phyloP scores from a whole-genome alignment of 2,113 vertebrate genomes.

The Guaruba guarouba region DNA sequence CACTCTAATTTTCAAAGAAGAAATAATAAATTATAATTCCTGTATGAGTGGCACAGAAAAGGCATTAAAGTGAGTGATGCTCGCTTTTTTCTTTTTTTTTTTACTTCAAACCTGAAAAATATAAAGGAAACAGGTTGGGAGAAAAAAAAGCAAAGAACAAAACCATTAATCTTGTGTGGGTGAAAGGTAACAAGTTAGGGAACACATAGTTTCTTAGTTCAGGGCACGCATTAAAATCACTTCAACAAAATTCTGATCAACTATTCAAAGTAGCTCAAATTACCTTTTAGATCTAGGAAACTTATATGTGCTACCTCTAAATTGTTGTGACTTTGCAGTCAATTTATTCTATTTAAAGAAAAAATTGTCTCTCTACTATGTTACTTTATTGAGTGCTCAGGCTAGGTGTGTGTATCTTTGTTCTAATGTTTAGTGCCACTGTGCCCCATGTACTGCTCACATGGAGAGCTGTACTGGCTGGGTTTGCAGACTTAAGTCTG shows the following conservation, averaged over 20 bases:
- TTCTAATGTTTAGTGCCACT: background rate
- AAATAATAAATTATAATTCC: background rate
- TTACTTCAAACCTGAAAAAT: background rate
- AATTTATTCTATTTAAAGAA: background rate
- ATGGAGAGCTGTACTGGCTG: background rate
- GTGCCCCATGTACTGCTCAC: background rate
- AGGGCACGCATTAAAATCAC: background rate
- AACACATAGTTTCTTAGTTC: background rate
- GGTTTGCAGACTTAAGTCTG: background rate
- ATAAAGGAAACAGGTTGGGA: rapidly evolving
- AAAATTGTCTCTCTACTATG: background rate
- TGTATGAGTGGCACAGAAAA: background rate
- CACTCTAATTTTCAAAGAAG: background rate
- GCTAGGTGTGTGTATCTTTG: background rate
- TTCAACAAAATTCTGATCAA: background rate
- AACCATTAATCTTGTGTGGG: background rate
- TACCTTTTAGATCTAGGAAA: background rate
- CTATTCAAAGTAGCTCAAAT: background rate
- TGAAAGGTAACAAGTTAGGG: background rate
- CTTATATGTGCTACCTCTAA: background rate
- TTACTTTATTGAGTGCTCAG: background rate
- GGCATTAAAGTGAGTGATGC: background rate
- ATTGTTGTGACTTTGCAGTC: background rate
- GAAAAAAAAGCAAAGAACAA: background rate
- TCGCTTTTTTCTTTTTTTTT: background rate